These are phyloP conservation scores for Equus quagga DNA, from an alignment of 2,113 vertebrate species.

Conservation along the genomic window DNA sequence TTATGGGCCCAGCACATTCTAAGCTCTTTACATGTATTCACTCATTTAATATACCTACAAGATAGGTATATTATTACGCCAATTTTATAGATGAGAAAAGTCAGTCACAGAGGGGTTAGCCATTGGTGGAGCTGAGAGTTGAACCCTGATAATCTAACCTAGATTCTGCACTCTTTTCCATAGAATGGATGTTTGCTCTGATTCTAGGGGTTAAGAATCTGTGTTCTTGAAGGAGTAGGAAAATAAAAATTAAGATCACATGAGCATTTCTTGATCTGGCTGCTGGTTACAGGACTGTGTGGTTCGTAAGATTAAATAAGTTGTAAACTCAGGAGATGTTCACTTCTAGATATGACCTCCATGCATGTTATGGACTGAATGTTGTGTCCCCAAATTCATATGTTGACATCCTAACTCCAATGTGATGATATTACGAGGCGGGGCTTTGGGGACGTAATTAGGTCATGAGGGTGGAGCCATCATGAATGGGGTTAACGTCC, in stretches of 20 bases:
- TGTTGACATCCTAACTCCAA: not conserved
- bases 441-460: not conserved
- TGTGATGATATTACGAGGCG: not conserved
- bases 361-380: not conserved
- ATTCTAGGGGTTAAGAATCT: not conserved
- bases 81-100: not conserved
- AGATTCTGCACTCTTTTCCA: not conserved
- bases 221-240: not conserved
- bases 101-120: not conserved
- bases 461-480: not conserved
- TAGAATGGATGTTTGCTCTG: not conserved
- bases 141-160: not conserved
- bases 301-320: not conserved
- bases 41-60: conserved; percentile 43
- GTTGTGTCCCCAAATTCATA: not conserved
- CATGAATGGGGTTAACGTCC: not conserved
- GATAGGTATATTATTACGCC: not conserved
- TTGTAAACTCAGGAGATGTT: not conserved
- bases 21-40: conserved; percentile 28
- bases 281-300: not conserved
- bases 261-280: not conserved
- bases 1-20: not conserved
- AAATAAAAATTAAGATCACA: not conserved
- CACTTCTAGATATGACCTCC: not conserved
- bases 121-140: not conserved